Evolutionary conservation across 2,113 vertebrate species (phyloP).

Genomic region (Planiliza haematocheilus): DNA sequence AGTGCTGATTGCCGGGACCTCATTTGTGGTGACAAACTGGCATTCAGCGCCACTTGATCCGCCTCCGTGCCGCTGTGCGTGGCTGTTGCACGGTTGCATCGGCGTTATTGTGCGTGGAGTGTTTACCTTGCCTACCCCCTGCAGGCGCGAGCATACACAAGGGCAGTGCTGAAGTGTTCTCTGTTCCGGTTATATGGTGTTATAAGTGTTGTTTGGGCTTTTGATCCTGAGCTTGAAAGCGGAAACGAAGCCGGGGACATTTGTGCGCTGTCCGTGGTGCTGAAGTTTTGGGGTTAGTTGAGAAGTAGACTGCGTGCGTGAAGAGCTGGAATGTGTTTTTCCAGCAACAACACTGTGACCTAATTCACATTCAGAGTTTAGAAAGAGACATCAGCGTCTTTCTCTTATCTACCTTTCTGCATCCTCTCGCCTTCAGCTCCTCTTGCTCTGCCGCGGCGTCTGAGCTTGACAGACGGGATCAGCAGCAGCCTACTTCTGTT

Average conservation of each 20-base stretch:
- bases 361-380: constrained; percentile 25
- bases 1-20: not conserved
- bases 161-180: constrained; percentile 14
- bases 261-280: constrained; percentile 57
- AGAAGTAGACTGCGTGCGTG: not conserved
- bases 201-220: constrained; percentile 10
- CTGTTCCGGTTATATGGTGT: too few relatives aligned
- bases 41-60: constrained; percentile 11
- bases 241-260: not conserved
- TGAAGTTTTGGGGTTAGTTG: constrained; percentile 16
- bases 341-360: not conserved
- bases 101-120: constrained; percentile 4
- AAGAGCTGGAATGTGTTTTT: not conserved
- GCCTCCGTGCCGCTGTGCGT: not conserved
- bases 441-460: constrained; percentile 4
- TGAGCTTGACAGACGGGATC: constrained; percentile 3
- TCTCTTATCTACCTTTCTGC: too few relatives aligned
- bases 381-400: not conserved
- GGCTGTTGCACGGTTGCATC: not conserved
- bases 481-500: not conserved
- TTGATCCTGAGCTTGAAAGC: not conserved
- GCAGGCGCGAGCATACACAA: constrained; percentile 5
- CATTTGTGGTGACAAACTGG: constrained; percentile 6
- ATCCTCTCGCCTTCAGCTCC: not conserved
- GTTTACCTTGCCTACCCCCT: constrained; percentile 12